These are phyloP conservation scores for Forficula auricularia DNA, from an alignment of 1,140 invertebrate species.

Conservation along the genomic window DNA sequence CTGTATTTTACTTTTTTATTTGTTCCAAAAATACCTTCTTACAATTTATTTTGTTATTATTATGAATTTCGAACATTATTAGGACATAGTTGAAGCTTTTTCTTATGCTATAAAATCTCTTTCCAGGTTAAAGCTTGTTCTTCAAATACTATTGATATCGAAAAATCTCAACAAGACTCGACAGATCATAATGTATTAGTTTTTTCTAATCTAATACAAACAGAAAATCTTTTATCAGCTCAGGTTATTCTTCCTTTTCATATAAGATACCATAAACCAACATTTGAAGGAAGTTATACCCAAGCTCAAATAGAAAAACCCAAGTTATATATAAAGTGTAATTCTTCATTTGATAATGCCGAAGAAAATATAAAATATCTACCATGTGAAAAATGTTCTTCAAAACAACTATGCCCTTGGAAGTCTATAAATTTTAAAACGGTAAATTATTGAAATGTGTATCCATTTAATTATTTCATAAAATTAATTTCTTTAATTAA, in stretches of 20 bases:
- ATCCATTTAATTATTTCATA: neutral
- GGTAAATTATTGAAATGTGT: neutral
- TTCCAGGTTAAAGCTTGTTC: conserved; percentile 22
- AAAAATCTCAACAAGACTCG: conserved; percentile 24
- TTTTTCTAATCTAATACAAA: conserved; percentile 16
- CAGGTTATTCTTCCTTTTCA: conserved; percentile 21
- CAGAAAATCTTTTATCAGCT: conserved; percentile 12
- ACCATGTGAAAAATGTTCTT: conserved; percentile 16
- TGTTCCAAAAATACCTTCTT: no score
- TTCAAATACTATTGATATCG: conserved; percentile 22
- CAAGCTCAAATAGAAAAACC: conserved; percentile 18
- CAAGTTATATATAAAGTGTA: conserved; percentile 11
- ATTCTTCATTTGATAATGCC: conserved; percentile 20
- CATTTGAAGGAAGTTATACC: conserved; percentile 14
- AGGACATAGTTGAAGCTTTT: no score
- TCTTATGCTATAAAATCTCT: conserved; percentile 4
- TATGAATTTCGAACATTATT: no score
- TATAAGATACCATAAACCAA: conserved; percentile 24
- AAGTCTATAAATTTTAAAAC: conserved; percentile 16
- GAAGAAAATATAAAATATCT: conserved; percentile 20
- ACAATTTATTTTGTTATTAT: no score
- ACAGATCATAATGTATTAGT: conserved; percentile 20
- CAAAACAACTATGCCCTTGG: conserved; percentile 25
- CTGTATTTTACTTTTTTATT: no score
- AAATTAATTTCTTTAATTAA: conserved; percentile 4